Conservation (phyloP, 1,140 invertebrate species). For the Brachionus koreanus region DNA sequence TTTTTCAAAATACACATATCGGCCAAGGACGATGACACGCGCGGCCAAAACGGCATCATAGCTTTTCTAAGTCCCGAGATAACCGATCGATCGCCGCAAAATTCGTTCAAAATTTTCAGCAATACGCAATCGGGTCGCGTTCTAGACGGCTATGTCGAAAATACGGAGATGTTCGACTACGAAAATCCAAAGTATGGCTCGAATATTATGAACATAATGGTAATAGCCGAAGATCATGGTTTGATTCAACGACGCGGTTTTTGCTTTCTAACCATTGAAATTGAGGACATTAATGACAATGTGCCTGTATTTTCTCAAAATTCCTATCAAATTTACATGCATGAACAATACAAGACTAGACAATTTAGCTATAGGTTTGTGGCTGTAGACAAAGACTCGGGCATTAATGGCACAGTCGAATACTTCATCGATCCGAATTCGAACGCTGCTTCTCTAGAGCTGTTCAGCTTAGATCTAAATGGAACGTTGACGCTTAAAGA, state of each 20-base stretch:
- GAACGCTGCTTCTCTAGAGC: background rate
- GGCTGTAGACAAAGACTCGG: conserved; percentile 36
- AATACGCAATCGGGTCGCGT: background rate
- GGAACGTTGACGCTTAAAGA: conserved; percentile 20
- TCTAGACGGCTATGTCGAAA: conserved; percentile 20
- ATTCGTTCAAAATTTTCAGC: background rate
- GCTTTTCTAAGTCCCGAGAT: background rate
- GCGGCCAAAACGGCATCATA: conserved; percentile 32
- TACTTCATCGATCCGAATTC: background rate
- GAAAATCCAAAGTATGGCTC: conserved; percentile 35
- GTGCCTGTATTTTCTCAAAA: conserved; percentile 9
- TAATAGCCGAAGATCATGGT: conserved; percentile 6
- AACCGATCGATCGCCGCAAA: conserved; percentile 34
- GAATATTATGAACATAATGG: conserved; percentile 41
- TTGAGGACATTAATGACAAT: conserved; percentile 30
- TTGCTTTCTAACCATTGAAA: conserved; percentile 38
- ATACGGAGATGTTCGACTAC: conserved; percentile 8
- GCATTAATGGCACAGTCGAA: conserved; percentile 5
- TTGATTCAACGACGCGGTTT: background rate
- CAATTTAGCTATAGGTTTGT: conserved; percentile 41
- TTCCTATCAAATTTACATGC: conserved; percentile 7
- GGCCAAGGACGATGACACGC: conserved; percentile 7
- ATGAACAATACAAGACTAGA: conserved; percentile 33
- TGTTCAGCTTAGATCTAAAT: conserved; percentile 2
- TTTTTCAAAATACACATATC: background rate